A percentile compares a stretch with the other conserved stretches of the same genome.
phyloP scores from a whole-genome alignment of 1,140 invertebrate species.

The Aphidius gifuensis region DNA sequence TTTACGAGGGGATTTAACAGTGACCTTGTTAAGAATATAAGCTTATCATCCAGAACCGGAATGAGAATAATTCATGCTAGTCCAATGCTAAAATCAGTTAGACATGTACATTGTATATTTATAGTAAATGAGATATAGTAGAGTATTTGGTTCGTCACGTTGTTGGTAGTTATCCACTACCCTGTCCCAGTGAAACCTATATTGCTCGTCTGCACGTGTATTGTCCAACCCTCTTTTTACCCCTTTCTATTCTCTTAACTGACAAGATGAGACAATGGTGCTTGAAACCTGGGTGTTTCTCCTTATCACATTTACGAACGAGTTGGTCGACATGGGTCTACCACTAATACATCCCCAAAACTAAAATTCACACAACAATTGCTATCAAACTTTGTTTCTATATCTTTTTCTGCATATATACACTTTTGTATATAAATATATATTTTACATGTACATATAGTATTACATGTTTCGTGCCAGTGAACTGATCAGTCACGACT shows the following conservation, averaged over 20 bases:
- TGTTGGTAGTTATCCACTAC: constrained; percentile 18
- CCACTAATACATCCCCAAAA: background rate
- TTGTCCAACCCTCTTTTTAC: background rate
- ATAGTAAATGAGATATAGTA: background rate
- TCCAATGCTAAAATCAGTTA: background rate
- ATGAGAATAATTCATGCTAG: no score
- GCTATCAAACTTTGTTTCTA: background rate
- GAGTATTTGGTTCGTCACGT: constrained; percentile 9
- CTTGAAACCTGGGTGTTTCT: background rate
- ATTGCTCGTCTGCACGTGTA: constrained; percentile 19
- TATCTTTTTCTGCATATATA: background rate
- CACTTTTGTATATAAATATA: background rate
- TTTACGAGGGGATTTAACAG: no score
- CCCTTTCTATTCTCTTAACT: background rate
- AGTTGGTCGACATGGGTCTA: background rate
- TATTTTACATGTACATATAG: background rate
- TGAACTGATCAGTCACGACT: constrained; percentile 36
- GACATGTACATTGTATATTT: background rate
- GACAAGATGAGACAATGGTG: constrained; percentile 7
- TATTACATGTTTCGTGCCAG: constrained; percentile 5
- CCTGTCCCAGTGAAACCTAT: constrained; percentile 10
- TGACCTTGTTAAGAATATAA: no score
- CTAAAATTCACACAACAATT: background rate
- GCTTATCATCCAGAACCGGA: no score
- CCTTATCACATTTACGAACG: constrained; percentile 16